Conservation (phyloP, 2,113 vertebrate genomes). For the Nothocercus julius region DNA sequence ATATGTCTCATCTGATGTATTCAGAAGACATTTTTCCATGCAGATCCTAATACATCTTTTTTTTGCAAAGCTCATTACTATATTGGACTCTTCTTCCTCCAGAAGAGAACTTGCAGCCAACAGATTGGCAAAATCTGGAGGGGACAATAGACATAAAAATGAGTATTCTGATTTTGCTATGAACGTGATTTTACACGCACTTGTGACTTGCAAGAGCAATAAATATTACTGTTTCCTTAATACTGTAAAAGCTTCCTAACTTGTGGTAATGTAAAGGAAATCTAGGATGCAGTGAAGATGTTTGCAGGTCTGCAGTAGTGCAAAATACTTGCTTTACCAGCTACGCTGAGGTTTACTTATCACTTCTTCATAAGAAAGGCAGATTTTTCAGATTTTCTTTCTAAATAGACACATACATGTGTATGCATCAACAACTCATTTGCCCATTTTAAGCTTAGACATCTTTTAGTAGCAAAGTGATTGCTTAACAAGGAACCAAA, state of each 20-base stretch:
- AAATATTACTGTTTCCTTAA: background rate
- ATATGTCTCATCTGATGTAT: background rate
- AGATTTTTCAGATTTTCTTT: background rate
- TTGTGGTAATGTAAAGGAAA: background rate
- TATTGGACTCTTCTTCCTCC: background rate
- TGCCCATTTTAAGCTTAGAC: background rate
- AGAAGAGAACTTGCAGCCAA: background rate
- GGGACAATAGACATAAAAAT: background rate
- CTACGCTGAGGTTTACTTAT: background rate
- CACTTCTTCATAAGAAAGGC: background rate
- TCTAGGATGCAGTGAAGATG: background rate
- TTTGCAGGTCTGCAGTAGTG: background rate
- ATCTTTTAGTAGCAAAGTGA: background rate
- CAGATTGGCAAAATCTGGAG: background rate
- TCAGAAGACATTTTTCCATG: background rate
- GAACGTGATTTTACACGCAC: background rate
- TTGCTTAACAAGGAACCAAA: background rate
- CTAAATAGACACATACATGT: background rate
- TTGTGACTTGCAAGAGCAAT: background rate
- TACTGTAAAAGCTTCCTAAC: background rate
- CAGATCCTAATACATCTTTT: background rate
- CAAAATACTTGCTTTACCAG: background rate
- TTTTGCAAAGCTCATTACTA: background rate
- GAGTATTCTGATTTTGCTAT: background rate
- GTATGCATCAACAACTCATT: background rate